A percentile compares a stretch with the other conserved stretches of the same genome.
phyloP scores from a whole-genome alignment of 2,113 vertebrate genomes.

The western clawed frog (Xenopus tropicalis) region DNA sequence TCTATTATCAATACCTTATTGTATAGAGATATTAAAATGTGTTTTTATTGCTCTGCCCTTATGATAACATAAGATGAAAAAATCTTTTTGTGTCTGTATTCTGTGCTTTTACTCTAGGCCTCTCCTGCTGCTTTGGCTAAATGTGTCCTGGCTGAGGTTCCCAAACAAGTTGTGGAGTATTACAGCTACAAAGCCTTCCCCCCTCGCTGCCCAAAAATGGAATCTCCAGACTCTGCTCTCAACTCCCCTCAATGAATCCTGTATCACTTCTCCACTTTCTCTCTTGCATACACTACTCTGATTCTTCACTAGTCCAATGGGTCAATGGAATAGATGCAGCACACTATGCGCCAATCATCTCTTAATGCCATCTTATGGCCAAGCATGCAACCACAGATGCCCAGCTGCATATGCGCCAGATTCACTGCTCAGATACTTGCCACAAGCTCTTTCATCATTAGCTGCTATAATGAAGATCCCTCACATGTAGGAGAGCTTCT shows the following conservation, averaged over 20 bases:
- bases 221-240: constrained; percentile 60
- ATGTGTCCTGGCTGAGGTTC: constrained; percentile 89
- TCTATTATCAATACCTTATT: too few relatives aligned
- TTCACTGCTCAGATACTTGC: neutral
- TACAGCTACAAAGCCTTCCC: constrained; percentile 86
- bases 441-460: neutral
- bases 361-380: constrained; percentile 14
- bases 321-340: neutral
- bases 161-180: constrained; percentile 91
- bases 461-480: neutral
- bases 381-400: neutral
- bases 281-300: constrained; percentile 2
- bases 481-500: neutral
- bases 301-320: neutral
- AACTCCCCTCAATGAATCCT: constrained; percentile 63
- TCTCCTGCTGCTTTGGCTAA: constrained; percentile 87
- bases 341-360: neutral
- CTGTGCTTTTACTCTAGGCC: constrained; percentile 63
- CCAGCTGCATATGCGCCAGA: neutral
- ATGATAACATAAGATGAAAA: too few relatives aligned
- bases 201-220: constrained; percentile 66
- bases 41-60: neutral
- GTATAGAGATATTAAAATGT: neutral
- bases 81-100: too few relatives aligned
- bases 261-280: neutral